Percentiles rank a stretch among this genome's conserved stretches.
Evolutionary conservation across 1,140 invertebrate genomes (phyloP).

Genomic region (Drosophila setifemur): DNA sequence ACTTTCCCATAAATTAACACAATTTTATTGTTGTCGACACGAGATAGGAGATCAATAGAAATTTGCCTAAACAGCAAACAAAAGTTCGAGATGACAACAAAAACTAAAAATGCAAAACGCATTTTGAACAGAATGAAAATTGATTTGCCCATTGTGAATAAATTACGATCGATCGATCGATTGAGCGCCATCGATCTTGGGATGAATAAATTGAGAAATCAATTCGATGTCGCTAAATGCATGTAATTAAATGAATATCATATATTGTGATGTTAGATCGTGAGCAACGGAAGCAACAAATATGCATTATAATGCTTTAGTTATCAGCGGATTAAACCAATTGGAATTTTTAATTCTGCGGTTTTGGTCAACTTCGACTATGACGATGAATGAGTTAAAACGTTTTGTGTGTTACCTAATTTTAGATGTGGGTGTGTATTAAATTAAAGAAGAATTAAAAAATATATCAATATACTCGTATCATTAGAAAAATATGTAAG

Average conservation of each 20-base stretch:
- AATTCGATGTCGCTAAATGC: constrained; percentile 45
- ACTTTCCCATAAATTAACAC: constrained; percentile 77
- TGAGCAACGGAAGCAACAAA: constrained; percentile 26
- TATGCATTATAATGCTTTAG: neutral
- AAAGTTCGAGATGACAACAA: constrained; percentile 51
- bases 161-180: constrained; percentile 48
- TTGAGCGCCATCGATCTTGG: constrained; percentile 31
- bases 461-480: too few species aligned
- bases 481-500: too few species aligned
- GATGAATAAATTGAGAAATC: constrained; percentile 48
- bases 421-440: neutral
- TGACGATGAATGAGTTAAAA: neutral
- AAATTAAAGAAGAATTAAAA: neutral
- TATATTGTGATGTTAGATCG: constrained; percentile 10
- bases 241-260: constrained; percentile 47
- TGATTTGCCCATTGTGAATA: constrained; percentile 65
- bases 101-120: constrained; percentile 30
- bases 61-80: constrained; percentile 76
- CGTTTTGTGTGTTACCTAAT: constrained; percentile 1
- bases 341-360: neutral
- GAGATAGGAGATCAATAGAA: constrained; percentile 70
- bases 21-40: constrained; percentile 79
- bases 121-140: constrained; percentile 64
- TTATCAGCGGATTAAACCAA: neutral
- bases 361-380: too few species aligned